Percentiles rank a stretch among this genome's conserved stretches.
Conservation (phyloP, 2,888 invertebrate genomes). For the Lasiommata megera region DNA sequence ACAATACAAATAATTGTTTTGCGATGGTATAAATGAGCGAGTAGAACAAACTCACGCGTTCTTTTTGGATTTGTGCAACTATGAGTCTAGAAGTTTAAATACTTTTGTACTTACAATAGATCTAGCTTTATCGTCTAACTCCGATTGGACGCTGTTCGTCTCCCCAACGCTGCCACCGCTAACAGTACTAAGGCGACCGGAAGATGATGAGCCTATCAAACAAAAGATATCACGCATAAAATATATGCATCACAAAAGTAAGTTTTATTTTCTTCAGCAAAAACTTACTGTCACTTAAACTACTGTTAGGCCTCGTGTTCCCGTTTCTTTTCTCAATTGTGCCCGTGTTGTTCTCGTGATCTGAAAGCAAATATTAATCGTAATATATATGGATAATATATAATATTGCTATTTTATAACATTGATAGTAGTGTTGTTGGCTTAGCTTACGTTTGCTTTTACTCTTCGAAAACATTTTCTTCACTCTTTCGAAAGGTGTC, state of each 20-base stretch:
- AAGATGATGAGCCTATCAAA: slow-evolving; percentile 86
- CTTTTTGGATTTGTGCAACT: no score
- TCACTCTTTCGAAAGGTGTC: slow-evolving; percentile 90
- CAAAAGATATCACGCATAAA: slow-evolving; percentile 18
- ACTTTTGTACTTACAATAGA: slow-evolving; percentile 61
- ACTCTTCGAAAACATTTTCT: slow-evolving; percentile 86
- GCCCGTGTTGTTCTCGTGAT: slow-evolving; percentile 59
- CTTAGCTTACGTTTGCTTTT: slow-evolving; percentile 75
- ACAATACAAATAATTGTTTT: background rate
- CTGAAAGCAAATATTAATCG: slow-evolving; percentile 37
- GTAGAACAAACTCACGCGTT: no score
- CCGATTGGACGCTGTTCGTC: slow-evolving; percentile 90
- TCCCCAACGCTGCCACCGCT: slow-evolving; percentile 91
- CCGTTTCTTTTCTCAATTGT: slow-evolving; percentile 72
- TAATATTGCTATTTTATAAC: background rate
- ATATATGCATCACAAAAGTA: background rate
- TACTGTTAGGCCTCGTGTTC: slow-evolving; percentile 72
- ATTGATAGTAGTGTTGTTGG: background rate
- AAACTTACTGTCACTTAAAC: slow-evolving; percentile 72
- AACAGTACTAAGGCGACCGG: slow-evolving; percentile 90
- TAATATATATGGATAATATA: no score
- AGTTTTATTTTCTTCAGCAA: background rate
- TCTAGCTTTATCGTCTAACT: slow-evolving; percentile 86
- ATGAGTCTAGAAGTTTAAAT: background rate
- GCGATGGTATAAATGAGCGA: background rate